Evolutionary conservation across 1,140 invertebrate species (phyloP), one percentile per base, ranked within the genome.

Genomic region (Scaptomyza graminum): DNA sequence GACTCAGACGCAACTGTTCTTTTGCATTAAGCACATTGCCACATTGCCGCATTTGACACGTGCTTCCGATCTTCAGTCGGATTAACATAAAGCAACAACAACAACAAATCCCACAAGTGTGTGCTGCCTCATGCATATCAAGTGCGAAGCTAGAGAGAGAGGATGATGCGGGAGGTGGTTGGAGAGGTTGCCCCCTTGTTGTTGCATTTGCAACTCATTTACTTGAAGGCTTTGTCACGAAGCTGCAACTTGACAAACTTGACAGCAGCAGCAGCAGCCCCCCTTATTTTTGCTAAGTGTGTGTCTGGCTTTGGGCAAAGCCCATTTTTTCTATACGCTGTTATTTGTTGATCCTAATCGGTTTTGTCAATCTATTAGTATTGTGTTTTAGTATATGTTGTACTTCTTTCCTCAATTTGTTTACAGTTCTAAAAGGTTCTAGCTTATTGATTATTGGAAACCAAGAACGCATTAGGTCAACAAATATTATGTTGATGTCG

Each of bases 81-180:
- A 82, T 87, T 74, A 74, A 22, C 78, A 83, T 79, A 83, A 63
- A 28, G 16, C 39, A 62, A 41, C 41, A 55, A 61, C 47, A 46
- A 55, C 31, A 51, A 85, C 77, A 85, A 87, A 87, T 88, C 75
- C 71, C 83, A 83, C 82, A 76, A 87, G 78, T 82, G 74, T 87
- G 83, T 85, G 82, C 82, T 43, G 43, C 59, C 84, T 72, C 83
- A 87, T 87, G 82, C 76, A 76, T 87, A 61, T 76, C 57, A 84
- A 84, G 61, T 68, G 66, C 61, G 12, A 22, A 1, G n/a, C n/a
- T n/a, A n/a, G n/a, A n/a, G n/a, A n/a, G 18, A 3, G 3, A 22
- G 18, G 18, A 22, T 22, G 18, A 22, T 22, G 18, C 18, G 18
- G 18, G 18, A 22, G 18, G 18, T 22, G 1, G 18, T 22, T 22